These are phyloP conservation scores for Hyaena hyaena DNA, from an alignment of 2,113 vertebrate species.

Conservation along the genomic window DNA sequence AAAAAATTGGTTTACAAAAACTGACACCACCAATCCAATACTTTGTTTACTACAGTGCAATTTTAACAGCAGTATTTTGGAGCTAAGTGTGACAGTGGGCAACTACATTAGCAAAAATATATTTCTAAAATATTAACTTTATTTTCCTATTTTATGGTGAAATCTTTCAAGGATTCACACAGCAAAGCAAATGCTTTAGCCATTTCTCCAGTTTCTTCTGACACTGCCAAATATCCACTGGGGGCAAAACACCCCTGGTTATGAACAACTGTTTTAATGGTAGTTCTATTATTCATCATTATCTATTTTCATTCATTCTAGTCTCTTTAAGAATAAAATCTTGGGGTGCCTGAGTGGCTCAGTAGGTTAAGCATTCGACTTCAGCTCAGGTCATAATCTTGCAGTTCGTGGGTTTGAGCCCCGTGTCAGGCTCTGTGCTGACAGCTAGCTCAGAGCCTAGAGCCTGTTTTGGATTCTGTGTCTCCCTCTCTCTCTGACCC, in stretches of 20 bases:
- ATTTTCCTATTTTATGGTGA: not conserved
- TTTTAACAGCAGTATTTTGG: not conserved
- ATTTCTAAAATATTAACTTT: not conserved
- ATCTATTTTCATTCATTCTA: not conserved
- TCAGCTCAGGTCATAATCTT: no score
- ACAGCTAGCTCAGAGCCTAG: no score
- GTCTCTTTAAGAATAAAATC: not conserved
- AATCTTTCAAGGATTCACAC: not conserved
- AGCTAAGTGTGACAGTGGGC: not conserved
- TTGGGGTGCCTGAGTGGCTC: not conserved
- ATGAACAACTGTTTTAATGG: not conserved
- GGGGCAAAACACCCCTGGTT: not conserved
- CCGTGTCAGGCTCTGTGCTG: no score
- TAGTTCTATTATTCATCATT: conserved; percentile 3
- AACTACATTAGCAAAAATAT: not conserved
- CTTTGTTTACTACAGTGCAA: not conserved
- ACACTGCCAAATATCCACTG: not conserved
- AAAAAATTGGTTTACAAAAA: not conserved
- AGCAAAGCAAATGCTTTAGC: not conserved
- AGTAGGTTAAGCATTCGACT: no score
- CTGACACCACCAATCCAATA: not conserved
- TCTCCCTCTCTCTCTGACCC: no score
- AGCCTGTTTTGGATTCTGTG: no score
- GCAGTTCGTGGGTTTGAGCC: no score
- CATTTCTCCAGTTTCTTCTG: not conserved